Base-by-base conservation (phyloP, 2,888 invertebrate species). In the Dicyrtomina minuta region DNA sequence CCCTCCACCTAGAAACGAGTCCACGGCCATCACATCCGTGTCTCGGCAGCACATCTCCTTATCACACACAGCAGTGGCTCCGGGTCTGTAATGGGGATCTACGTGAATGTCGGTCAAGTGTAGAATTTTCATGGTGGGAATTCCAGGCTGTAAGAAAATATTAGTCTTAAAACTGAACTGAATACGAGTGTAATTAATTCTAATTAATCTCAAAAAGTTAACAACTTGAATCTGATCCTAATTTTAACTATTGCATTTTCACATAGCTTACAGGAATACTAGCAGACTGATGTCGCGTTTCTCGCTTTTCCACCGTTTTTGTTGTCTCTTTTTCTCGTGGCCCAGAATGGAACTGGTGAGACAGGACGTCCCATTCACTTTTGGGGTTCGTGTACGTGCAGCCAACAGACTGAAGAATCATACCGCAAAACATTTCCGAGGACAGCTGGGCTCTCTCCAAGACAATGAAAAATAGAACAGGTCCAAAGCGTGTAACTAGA, bases 71-170 rank as follows among this genome's bases (percentile, higher is more conserved):
- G 72, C 68, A 67, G 55, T 74, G 5, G 76, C 59, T 13, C 77
- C 76, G 12, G 66, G 33, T 10, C 58, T 41, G 55, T 77, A 77
- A 20, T 74, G 65, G 12, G 69, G 61, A 49, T 77, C 77, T 2
- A 77, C 55, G 49, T 77, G 77, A 60, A 77, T 72, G 27, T 77
- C 77, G 2, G 77, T 77, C 27, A 77, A 53, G 15, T 77, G 77
- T 15, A 77, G 72, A 13, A 77, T 70, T 51, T 77, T 77, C 27
- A 72, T 58, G 0, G 70, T 68, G 43, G 64, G 68, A 2, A 66
- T 43, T 27, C 70, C 70, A 39, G 61, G 65, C 73, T 74, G 64
- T 13, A 44, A n/a, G n/a, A n/a, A n/a, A n/a, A n/a, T n/a, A n/a
- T n/a, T n/a, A n/a, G n/a, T n/a, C n/a, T n/a, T n/a, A n/a, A n/a